Base-by-base conservation (phyloP, 2,797 vertebrate species). In the Crossoptilon crossoptilon region DNA sequence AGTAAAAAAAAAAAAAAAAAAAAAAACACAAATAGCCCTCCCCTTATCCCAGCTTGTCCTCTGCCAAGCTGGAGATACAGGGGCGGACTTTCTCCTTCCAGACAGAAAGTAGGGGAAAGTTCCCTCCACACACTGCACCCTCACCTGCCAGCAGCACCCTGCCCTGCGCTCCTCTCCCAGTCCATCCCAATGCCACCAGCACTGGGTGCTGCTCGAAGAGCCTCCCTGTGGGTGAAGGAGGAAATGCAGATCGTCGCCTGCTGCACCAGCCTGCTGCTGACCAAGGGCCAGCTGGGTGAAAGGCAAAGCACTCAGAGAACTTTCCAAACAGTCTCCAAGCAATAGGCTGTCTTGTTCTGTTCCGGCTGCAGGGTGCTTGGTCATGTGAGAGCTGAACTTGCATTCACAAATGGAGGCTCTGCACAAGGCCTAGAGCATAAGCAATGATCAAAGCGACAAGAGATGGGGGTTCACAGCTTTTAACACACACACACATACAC, bases 11-110 rank as follows among this genome's bases (percentile, higher is more conserved):
- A 37, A 37, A 17, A 37, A 37, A 17, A 26, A 27, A 64, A 51
- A 9, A 15, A 10, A 37, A 37, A 10, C 51, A 46, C 14, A n/a
- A 48, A 59, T 0, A 7, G 22, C 22, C 0, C 16, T 7, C 7
- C 19, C 37, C 21, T 21, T 10, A 3, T 39, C 29, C 58, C 24
- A 31, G 19, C 27, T 43, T 2, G 1, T 7, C 26, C 75, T 21
- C 15, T 4, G 22, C 76, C 69, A 24, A 43, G 51, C 1, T 0
- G 31, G 49, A 64, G 23, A 11, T 9, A 6, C 11, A 29, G 58
- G 46, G 69, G 44, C 1, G 7, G 59, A 44, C 46, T 77, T 49
- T 27, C 63, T 75, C 56, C 79, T 66, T 43, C 12, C 19, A n/a
- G 67, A 63, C 49, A 19, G 67, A 41, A 53, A 6, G 6, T 4